A percentile compares a stretch with the other conserved stretches of the same genome.
Conservation (phyloP, 2,888 invertebrate genomes). For the Pemphredon lugubris region DNA sequence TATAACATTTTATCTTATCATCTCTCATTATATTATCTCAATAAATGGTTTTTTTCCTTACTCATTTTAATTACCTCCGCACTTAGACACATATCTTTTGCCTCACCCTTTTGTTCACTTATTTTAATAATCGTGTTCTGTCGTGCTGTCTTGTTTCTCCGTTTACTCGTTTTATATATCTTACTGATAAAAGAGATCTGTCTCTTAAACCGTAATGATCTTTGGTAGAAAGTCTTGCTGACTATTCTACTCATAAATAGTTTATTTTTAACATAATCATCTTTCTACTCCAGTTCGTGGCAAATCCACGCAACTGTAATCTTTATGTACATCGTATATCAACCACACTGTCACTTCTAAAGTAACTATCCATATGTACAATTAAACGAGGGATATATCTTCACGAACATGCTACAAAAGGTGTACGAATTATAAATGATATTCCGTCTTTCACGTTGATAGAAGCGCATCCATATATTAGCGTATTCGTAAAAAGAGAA, state of each 20-base stretch:
- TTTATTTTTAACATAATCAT: slow-evolving; percentile 66
- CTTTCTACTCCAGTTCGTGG: slow-evolving; percentile 38
- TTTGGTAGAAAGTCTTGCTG: slow-evolving; percentile 67
- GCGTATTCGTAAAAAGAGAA: too few relatives aligned
- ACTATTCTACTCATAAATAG: slow-evolving; percentile 73
- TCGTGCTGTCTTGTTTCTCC: slow-evolving; percentile 66
- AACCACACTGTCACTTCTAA: slow-evolving; percentile 59
- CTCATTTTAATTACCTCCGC: slow-evolving; percentile 57
- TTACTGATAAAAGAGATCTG: slow-evolving; percentile 57
- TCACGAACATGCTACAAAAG: slow-evolving; percentile 49
- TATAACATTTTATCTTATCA: slow-evolving; percentile 77
- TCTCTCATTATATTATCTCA: slow-evolving; percentile 76
- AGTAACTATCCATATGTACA: slow-evolving; percentile 70
- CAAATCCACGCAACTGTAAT: slow-evolving; percentile 41
- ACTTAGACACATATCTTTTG: slow-evolving; percentile 49
- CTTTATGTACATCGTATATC: slow-evolving; percentile 65
- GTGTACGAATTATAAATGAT: slow-evolving; percentile 3
- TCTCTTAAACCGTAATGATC: slow-evolving; percentile 54
- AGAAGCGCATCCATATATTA: too few relatives aligned
- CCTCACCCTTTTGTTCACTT: slow-evolving; percentile 56
- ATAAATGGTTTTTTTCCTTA: slow-evolving; percentile 70
- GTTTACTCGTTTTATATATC: slow-evolving; percentile 50
- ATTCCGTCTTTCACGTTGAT: too few relatives aligned
- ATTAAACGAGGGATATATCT: slow-evolving; percentile 58
- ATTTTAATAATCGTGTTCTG: slow-evolving; percentile 68